Base-by-base conservation (phyloP, 2,888 invertebrate genomes). In the Prionchulus punctatus region DNA sequence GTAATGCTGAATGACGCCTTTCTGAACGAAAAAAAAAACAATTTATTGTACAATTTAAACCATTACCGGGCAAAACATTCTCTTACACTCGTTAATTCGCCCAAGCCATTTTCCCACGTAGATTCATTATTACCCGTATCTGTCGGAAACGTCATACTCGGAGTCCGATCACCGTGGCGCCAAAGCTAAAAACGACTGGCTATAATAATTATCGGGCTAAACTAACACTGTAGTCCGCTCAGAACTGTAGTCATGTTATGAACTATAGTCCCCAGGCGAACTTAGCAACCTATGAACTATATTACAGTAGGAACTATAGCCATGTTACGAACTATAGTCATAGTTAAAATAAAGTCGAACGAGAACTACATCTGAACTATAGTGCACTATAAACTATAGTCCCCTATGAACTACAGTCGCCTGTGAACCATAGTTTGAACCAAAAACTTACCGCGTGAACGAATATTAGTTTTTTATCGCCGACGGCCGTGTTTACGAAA, bases 1-100 rank as follows among this genome's bases (percentile, higher is more conserved):
- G 66, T 79, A 83, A 57, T 86, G 85, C 66, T 86, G 83, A 60
- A 72, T 71, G 72, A 84, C 85, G 4, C 87, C 87, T 59, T 70
- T 70, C 86, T 86, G 2, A 15, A 50, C 63, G 62, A n/a, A 21
- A 48, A 12, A 26, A 12, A 51, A 28, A 7, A 18, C 15, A 7
- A 51, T 7, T 7, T 7, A 51, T 18, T 7, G 30, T n/a, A 7
- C 26, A 27, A 4, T 53, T 12, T 15, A 45, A 23, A 47, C 43
- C 4, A 53, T n/a, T 23, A 18, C 12, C 7, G 36, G 36, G 36
- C 36, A 36, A n/a, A n/a, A n/a, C n/a, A n/a, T n/a, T n/a, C n/a
- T n/a, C 36, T 36, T 21, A 55, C 53, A 12, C 50, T 58, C 12
- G 68, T 67, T 36, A 69, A 58, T 48, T 69, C 68, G 7, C 69